These are phyloP conservation scores for Hestina assimilis DNA, from an alignment of 1,140 invertebrate species.

Conservation along the genomic window DNA sequence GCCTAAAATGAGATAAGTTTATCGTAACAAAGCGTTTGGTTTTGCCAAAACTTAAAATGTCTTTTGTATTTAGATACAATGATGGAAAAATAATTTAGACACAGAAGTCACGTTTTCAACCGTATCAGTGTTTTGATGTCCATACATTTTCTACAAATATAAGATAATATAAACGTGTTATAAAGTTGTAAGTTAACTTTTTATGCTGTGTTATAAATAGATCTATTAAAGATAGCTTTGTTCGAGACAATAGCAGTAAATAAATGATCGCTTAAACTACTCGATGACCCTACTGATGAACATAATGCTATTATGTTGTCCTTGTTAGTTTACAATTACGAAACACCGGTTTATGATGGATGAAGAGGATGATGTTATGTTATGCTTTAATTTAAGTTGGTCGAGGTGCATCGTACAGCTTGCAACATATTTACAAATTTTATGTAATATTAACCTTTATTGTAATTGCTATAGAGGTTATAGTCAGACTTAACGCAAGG, in stretches of 20 bases:
- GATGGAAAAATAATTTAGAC: not conserved
- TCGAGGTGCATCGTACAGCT: conserved; percentile 24
- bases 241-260: conserved; percentile 11
- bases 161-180: no score
- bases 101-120: not conserved
- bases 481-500: conserved; percentile 17
- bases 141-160: no score
- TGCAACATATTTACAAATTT: not conserved
- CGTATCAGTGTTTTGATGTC: no score
- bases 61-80: not conserved
- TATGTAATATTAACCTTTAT: conserved; percentile 13
- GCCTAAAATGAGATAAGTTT: conserved; percentile 50
- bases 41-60: conserved; percentile 38
- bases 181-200: not conserved
- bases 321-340: conserved; percentile 28
- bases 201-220: not conserved
- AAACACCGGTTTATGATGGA: conserved; percentile 36
- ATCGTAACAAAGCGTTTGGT: conserved; percentile 44
- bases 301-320: conserved; percentile 28
- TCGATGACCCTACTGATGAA: conserved; percentile 20
- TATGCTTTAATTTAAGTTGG: conserved; percentile 32
- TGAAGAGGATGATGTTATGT: conserved; percentile 44
- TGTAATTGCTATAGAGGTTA: conserved; percentile 11
- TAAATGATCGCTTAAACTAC: conserved; percentile 19
- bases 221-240: conserved; percentile 1